phyloP scores from a whole-genome alignment of 2,888 invertebrate genomes.

The Xiphydria camelus region DNA sequence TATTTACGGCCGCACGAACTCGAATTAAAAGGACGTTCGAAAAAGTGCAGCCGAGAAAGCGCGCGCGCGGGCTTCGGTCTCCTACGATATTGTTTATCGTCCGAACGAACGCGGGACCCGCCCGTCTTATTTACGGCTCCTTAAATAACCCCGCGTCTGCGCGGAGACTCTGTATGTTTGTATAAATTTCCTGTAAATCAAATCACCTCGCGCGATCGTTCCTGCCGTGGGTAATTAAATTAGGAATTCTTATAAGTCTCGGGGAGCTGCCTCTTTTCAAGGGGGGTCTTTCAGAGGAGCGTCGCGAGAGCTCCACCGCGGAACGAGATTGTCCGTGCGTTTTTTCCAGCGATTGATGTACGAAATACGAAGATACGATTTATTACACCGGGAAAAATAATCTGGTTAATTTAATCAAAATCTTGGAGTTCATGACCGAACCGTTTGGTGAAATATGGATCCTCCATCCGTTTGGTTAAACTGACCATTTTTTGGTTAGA shows the following conservation, averaged over 20 bases:
- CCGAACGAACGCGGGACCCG: neutral
- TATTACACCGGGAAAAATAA: too few relatives aligned
- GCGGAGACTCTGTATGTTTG: neutral
- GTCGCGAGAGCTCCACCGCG: too few relatives aligned
- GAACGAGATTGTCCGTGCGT: too few relatives aligned
- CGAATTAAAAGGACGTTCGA: conserved; percentile 1
- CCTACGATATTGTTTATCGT: conserved; percentile 3
- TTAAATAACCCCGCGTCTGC: conserved; percentile 1
- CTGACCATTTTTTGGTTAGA: too few relatives aligned
- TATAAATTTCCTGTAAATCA: conserved; percentile 2
- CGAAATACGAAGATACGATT: too few relatives aligned
- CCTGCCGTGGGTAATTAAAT: conserved; percentile 1
- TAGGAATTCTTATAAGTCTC: neutral
- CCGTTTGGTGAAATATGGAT: too few relatives aligned
- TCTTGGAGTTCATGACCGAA: too few relatives aligned
- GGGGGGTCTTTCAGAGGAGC: too few relatives aligned
- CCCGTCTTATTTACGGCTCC: conserved; percentile 2
- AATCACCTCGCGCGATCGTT: neutral
- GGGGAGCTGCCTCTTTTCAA: too few relatives aligned
- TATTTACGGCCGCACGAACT: conserved; percentile 1
- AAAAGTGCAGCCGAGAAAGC: neutral
- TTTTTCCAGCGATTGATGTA: too few relatives aligned
- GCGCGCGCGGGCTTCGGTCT: neutral
- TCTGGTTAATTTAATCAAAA: too few relatives aligned
- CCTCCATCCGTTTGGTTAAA: too few relatives aligned